Conservation (phyloP, 2,113 vertebrate species). For the Mesitornis unicolor region DNA sequence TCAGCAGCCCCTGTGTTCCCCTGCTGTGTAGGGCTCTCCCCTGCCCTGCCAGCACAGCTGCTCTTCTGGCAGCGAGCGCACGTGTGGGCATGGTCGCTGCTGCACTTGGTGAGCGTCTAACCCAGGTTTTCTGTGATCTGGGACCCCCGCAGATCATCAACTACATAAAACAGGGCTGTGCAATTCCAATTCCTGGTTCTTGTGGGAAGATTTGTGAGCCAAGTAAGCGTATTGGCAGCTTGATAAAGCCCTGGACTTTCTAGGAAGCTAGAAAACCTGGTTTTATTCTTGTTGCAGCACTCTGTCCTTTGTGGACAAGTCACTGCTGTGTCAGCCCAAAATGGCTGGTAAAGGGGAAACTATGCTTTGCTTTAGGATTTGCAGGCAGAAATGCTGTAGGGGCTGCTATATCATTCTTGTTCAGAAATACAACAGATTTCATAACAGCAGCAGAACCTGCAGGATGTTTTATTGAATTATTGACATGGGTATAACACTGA, state of each 20-base stretch:
- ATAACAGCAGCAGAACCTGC: background rate
- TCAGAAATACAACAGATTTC: background rate
- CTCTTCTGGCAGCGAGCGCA: fast-evolving
- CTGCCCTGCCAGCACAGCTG: background rate
- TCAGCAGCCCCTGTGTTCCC: background rate
- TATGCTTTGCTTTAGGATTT: background rate
- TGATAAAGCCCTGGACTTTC: background rate
- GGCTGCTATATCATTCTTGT: background rate
- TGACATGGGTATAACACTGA: background rate
- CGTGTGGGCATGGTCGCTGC: fast-evolving
- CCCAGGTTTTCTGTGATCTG: background rate
- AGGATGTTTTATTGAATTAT: constrained; percentile 24
- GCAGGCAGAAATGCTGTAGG: background rate
- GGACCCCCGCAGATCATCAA: background rate
- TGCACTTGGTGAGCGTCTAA: background rate
- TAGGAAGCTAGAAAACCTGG: background rate
- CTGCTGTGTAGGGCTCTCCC: background rate
- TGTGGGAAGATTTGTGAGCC: background rate
- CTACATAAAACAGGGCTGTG: background rate
- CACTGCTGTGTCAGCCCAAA: background rate
- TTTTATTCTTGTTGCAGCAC: background rate
- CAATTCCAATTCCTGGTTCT: background rate
- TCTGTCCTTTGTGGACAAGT: background rate
- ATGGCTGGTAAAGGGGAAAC: background rate
- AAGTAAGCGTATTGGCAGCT: background rate